Percentiles rank a stretch among this genome's conserved stretches.
These are phyloP conservation scores for Monochamus saltuarius DNA, from an alignment of 1,140 invertebrate genomes.

Conservation along the genomic window DNA sequence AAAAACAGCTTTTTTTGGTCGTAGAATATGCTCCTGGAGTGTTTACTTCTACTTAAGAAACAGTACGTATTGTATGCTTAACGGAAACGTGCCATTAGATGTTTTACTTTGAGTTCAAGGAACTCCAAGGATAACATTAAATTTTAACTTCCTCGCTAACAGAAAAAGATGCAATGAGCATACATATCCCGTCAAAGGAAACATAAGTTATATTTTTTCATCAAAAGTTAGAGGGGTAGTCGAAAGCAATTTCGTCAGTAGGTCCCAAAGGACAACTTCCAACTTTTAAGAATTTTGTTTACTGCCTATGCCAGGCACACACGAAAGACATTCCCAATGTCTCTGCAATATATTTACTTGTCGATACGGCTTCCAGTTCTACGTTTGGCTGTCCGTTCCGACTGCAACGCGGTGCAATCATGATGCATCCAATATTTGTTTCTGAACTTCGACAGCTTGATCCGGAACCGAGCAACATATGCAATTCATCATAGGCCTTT, in stretches of 20 bases:
- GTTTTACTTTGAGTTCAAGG: constrained; percentile 6
- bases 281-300: constrained; percentile 41
- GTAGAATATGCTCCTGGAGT: too few relatives aligned
- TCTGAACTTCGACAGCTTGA: too few relatives aligned
- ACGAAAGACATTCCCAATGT: not conserved
- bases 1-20: too few relatives aligned
- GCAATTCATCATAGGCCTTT: too few relatives aligned
- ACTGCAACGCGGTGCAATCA: too few relatives aligned
- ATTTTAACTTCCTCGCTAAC: constrained; percentile 12
- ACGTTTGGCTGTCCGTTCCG: too few relatives aligned
- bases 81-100: not conserved
- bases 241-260: constrained; percentile 36
- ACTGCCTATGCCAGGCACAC: constrained; percentile 23
- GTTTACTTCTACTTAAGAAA: too few relatives aligned
- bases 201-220: constrained; percentile 5
- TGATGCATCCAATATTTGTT: too few relatives aligned
- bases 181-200: constrained; percentile 27
- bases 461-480: too few relatives aligned
- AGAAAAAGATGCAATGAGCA: constrained; percentile 21
- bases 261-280: constrained; percentile 31
- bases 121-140: constrained; percentile 6
- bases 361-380: too few relatives aligned
- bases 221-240: constrained; percentile 31
- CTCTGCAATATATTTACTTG: too few relatives aligned
- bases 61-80: too few relatives aligned